Percentiles rank a stretch among this genome's conserved stretches.
These are phyloP conservation scores for Manacus vitellinus DNA, from an alignment of 2,113 vertebrate genomes.

Conservation along the genomic window DNA sequence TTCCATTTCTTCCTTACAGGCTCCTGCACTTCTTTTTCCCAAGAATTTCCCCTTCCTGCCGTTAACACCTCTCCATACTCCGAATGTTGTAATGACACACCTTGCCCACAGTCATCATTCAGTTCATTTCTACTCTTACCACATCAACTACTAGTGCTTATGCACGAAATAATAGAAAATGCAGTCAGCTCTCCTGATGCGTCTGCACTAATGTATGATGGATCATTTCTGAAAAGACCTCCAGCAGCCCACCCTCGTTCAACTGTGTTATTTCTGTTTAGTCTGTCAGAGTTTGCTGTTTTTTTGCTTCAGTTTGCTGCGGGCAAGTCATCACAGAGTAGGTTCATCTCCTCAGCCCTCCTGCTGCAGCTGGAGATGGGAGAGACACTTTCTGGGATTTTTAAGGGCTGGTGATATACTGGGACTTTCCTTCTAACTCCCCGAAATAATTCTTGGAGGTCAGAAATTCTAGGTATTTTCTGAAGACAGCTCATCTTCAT, in stretches of 20 bases:
- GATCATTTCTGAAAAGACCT: not conserved
- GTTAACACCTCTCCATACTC: not conserved
- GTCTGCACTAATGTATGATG: not conserved
- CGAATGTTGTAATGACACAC: not conserved
- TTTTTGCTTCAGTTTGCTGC: not conserved
- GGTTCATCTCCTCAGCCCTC: not conserved
- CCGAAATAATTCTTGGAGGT: not conserved
- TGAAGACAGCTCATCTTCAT: not conserved
- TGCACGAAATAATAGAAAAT: constrained; percentile 12
- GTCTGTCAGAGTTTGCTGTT: not conserved
- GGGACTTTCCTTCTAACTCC: not conserved
- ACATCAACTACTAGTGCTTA: not conserved
- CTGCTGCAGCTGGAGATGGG: not conserved
- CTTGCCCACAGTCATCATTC: not conserved
- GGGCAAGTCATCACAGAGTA: not conserved
- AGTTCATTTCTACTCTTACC: not conserved
- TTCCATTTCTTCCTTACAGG: not conserved
- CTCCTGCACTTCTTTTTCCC: not conserved
- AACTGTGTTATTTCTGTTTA: not conserved
- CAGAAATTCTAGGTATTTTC: constrained; percentile 16
- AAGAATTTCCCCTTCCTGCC: not conserved
- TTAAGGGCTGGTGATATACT: not conserved
- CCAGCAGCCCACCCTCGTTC: not conserved
- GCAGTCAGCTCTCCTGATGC: rapidly evolving
- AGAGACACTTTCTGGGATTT: not conserved